phyloP scores from a whole-genome alignment of 2,113 vertebrate species.

The Regulus satrapa region DNA sequence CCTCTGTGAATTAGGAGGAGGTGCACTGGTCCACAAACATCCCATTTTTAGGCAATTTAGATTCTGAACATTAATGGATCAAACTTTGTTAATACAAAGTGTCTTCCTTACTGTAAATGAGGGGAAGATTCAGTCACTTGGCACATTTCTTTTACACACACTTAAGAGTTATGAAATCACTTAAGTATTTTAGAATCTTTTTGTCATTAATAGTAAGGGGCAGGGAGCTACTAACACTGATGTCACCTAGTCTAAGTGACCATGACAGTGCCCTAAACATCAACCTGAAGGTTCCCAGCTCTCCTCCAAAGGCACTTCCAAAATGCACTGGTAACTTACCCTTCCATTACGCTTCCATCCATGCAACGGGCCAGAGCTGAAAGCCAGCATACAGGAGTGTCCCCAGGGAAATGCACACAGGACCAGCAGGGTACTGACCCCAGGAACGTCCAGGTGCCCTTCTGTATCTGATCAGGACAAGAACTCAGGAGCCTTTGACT shows the following conservation, averaged over 20 bases:
- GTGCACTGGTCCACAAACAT: background rate
- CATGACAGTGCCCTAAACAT: background rate
- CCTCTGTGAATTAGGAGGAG: background rate
- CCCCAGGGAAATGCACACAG: background rate
- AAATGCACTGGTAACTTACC: constrained; percentile 23
- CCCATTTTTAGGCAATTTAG: background rate
- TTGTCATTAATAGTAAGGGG: background rate
- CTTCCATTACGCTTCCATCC: constrained; percentile 61
- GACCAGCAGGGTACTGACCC: background rate
- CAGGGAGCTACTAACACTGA: background rate
- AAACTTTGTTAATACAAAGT: background rate
- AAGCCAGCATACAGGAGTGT: constrained; percentile 4
- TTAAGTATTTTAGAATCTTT: background rate
- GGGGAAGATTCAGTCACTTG: background rate
- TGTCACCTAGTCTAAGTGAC: background rate
- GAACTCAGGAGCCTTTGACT: background rate
- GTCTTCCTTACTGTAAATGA: background rate
- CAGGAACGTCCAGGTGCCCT: background rate
- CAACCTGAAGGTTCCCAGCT: background rate
- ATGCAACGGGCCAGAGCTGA: background rate
- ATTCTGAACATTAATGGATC: background rate
- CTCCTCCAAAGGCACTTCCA: background rate
- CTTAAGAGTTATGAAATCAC: background rate
- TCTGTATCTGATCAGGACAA: background rate
- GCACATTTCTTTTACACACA: background rate